Evolutionary conservation across 2,797 vertebrate species (phyloP).

Genomic region (Gymnopithys bicolor): DNA sequence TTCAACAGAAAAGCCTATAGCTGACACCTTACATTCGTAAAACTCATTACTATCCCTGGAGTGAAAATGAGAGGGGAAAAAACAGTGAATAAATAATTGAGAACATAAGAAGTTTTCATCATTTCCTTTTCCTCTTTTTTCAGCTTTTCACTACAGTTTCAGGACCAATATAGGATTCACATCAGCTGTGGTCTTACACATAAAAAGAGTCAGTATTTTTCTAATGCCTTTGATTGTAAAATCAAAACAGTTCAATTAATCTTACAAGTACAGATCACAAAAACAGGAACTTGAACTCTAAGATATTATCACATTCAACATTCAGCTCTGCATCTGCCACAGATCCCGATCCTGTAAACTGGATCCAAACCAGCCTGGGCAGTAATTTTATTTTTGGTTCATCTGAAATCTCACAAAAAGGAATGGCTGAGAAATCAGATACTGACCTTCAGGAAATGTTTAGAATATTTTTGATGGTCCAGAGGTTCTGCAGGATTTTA

Average conservation of each 20-base stretch:
- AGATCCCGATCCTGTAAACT: neutral
- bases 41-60: slow-evolving; percentile 74
- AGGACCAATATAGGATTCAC: slow-evolving; percentile 44
- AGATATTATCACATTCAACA: neutral
- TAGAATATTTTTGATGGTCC: slow-evolving; percentile 1
- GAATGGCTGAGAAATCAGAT: neutral
- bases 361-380: neutral
- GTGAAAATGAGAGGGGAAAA: slow-evolving; percentile 44
- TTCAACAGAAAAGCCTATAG: slow-evolving; percentile 67
- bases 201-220: slow-evolving; percentile 12
- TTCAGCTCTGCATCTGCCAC: neutral
- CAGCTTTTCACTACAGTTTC: slow-evolving; percentile 56
- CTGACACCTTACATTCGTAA: slow-evolving; percentile 75
- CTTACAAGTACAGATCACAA: neutral
- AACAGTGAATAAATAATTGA: slow-evolving; percentile 75
- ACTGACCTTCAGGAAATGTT: neutral
- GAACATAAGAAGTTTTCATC: slow-evolving; percentile 64
- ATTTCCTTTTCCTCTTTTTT: slow-evolving; percentile 59
- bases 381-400: neutral
- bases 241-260: neutral
- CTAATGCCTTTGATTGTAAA: slow-evolving; percentile 7
- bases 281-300: neutral
- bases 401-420: neutral
- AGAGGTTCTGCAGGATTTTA: neutral
- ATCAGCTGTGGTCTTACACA: slow-evolving; percentile 33